Base-by-base conservation (phyloP, 53 echinoderm and acorn worm genomes). In the Paracentrotus lividus region DNA sequence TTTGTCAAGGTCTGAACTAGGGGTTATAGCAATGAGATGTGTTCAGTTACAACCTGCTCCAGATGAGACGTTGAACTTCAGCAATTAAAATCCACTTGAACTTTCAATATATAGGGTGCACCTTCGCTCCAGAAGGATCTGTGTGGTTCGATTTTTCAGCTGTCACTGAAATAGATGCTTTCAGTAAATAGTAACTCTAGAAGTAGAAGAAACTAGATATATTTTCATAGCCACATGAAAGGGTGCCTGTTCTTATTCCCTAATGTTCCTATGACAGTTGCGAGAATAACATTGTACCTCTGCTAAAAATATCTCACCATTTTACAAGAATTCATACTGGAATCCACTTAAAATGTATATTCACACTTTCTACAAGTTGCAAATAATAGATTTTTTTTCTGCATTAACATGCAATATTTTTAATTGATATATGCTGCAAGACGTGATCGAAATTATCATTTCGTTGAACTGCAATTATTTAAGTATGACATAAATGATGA, bases 31-130 rank as follows among this genome's bases (percentile, higher is more conserved):
- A 15, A 16, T 86, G 86, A 86, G 54, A 34, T 32, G 56, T 86
- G 31, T 86, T 23, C 21, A 34, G 36, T 86, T 86, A 18, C 54
- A 56, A 55, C 38, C 34, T 86, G 56, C 56, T 40, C 86, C 32
- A 89, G 89, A 33, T 89, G 89, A 89, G 44, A 27, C 89, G 65
- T 64, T 64, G 89, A 89, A 89, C 89, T 66, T 52, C 65, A 32
- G 89, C 89, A 64, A 89, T 89, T 89, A 89, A 89, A 89, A 89
- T 65, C 89, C 89, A 89, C 89, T 89, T 89, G 89, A 89, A 42
- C 89, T 64, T 27, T 44, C 23, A 89, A 56, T 56, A 56, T 58
- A 34, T 2, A 87, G 58, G 54, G 55, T 36, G 32, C 58, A 87
- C 87, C n/a, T 34, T 33, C 57, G 14, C 4, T 87, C 87, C 81